These are phyloP conservation scores for Taxidea taxus DNA, from an alignment of 2,113 vertebrate genomes.

Conservation along the genomic window DNA sequence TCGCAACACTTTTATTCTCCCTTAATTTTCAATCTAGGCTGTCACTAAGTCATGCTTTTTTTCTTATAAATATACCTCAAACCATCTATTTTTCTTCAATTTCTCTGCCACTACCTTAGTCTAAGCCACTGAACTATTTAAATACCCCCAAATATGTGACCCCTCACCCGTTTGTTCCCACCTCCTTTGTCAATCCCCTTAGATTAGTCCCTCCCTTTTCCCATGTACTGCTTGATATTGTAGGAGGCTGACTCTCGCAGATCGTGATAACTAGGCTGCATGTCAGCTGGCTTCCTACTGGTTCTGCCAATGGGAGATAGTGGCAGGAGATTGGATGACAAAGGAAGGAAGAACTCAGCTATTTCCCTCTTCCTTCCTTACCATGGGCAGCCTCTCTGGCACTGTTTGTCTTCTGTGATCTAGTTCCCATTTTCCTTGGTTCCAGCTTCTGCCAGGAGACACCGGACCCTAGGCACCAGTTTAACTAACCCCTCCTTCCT, in stretches of 20 bases:
- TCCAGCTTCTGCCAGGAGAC: neutral
- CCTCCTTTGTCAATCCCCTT: neutral
- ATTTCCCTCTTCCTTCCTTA: neutral
- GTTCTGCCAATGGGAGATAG: neutral
- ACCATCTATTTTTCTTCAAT: neutral
- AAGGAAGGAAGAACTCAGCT: neutral
- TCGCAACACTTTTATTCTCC: neutral
- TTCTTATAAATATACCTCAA: neutral
- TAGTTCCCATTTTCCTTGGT: no score
- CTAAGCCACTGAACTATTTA: slow-evolving; percentile 2
- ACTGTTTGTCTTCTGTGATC: neutral
- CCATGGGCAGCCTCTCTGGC: neutral
- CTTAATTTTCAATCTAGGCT: neutral
- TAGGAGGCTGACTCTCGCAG: neutral
- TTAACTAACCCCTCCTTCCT: neutral
- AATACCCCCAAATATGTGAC: neutral
- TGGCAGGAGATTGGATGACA: neutral
- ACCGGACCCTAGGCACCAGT: neutral
- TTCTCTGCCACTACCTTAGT: neutral
- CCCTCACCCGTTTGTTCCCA: neutral
- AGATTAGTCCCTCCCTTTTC: neutral
- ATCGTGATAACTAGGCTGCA: neutral
- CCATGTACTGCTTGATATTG: neutral
- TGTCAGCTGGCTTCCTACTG: neutral
- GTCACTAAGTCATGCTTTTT: neutral